phyloP scores from a whole-genome alignment of 2,888 invertebrate genomes.

The Cheilosia grossa region DNA sequence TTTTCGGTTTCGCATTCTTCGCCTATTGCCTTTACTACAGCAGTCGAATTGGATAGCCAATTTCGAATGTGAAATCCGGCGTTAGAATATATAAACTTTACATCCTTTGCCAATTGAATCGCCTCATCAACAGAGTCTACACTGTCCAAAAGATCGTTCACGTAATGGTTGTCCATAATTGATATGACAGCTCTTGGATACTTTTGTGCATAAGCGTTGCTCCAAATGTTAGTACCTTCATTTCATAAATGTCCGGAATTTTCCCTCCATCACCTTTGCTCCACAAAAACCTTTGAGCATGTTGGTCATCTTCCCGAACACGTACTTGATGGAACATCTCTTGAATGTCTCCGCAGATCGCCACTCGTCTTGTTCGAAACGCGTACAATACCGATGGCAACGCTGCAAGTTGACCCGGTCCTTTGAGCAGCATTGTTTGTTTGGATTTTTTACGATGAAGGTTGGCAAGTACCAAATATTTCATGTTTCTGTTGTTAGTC shows the following conservation, averaged over 20 bases:
- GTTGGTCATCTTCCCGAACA: no score
- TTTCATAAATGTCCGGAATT: slow-evolving; percentile 41
- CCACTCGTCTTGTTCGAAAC: no score
- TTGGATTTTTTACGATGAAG: slow-evolving; percentile 75
- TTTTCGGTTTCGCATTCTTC: not conserved
- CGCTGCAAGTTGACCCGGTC: no score
- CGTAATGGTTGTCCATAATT: not conserved
- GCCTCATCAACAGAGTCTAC: slow-evolving; percentile 1
- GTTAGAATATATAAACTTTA: slow-evolving; percentile 14
- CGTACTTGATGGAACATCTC: no score
- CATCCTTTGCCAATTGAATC: slow-evolving; percentile 37
- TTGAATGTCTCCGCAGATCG: no score
- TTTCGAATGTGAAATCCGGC: slow-evolving; percentile 54
- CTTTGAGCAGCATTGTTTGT: no score
- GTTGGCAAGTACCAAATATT: slow-evolving; percentile 75
- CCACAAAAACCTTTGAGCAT: no score
- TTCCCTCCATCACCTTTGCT: no score
- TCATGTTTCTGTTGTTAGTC: not conserved
- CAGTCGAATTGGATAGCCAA: slow-evolving; percentile 72
- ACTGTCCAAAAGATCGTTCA: not conserved
- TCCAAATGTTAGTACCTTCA: slow-evolving; percentile 1
- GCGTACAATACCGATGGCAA: no score
- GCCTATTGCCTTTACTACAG: no score
- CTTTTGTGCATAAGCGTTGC: not conserved
- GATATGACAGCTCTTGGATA: not conserved